A percentile compares a stretch with the other conserved stretches of the same genome.
Evolutionary conservation across 1,140 invertebrate species (phyloP).

Genomic region (Bombus difficillimus): DNA sequence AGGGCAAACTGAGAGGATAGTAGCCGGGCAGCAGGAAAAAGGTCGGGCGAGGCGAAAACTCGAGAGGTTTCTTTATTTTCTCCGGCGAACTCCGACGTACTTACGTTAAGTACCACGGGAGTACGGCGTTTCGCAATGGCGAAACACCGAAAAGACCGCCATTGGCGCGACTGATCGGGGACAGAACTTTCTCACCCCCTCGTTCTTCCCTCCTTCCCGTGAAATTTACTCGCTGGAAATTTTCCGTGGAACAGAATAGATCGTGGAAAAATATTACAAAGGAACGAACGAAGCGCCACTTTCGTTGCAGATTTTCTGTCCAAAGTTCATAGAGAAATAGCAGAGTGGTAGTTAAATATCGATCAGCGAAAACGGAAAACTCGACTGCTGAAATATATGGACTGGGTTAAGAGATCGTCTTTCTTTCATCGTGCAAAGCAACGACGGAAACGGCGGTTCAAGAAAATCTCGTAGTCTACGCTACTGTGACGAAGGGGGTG

Average conservation of each 20-base stretch:
- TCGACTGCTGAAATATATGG: background rate
- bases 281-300: background rate
- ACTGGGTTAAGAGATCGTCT: background rate
- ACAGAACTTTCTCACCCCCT: background rate
- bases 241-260: background rate
- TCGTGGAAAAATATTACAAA: background rate
- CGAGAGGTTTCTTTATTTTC: constrained; percentile 76
- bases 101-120: constrained; percentile 76
- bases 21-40: constrained; percentile 12
- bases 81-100: constrained; percentile 69
- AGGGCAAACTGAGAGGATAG: constrained; percentile 4
- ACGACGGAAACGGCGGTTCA: background rate
- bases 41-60: constrained; percentile 61
- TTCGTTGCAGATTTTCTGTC: background rate
- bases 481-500: constrained; percentile 34
- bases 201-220: background rate
- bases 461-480: constrained; percentile 53
- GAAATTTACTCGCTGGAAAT: background rate
- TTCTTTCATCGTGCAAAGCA: background rate
- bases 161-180: constrained; percentile 34
- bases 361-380: background rate
- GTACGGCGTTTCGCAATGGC: constrained; percentile 26
- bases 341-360: background rate
- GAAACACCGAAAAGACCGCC: constrained; percentile 41
- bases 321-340: no score